A percentile compares a stretch with the other conserved stretches of the same genome.
phyloP scores from a whole-genome alignment of 2,888 invertebrate genomes.

The Chalcis sispes region DNA sequence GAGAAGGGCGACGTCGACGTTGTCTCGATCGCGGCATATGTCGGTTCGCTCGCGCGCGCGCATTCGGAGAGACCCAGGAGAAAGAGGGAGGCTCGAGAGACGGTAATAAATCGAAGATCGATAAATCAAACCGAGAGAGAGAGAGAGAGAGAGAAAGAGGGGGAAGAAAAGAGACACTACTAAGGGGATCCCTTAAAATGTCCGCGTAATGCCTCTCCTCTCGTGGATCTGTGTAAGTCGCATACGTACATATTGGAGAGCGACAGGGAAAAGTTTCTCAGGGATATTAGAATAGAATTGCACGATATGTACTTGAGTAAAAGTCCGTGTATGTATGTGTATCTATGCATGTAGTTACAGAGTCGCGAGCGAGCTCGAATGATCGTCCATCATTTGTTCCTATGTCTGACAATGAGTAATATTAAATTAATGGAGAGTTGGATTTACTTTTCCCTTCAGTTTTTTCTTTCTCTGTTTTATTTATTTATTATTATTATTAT shows the following conservation, averaged over 20 bases:
- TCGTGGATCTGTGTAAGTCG: slow-evolving; percentile 1
- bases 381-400: slow-evolving; percentile 37
- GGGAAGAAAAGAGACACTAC: neutral
- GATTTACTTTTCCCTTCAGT: neutral
- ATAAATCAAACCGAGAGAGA: slow-evolving; percentile 49
- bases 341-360: neutral
- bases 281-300: slow-evolving; percentile 42
- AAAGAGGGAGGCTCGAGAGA: slow-evolving; percentile 31
- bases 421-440: slow-evolving; percentile 39
- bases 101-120: slow-evolving; percentile 55
- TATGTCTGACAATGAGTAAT: slow-evolving; percentile 23
- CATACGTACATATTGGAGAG: neutral
- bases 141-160: neutral
- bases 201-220: slow-evolving; percentile 38
- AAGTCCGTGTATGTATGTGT: neutral
- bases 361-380: neutral
- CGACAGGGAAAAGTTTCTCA: slow-evolving; percentile 38
- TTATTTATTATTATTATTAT: no score
- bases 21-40: slow-evolving; percentile 2
- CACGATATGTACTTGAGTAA: no score
- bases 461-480: no score
- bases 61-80: slow-evolving; percentile 35
- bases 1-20: slow-evolving; percentile 31
- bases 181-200: slow-evolving; percentile 34
- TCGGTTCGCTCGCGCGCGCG: no score